Base-by-base conservation (phyloP, 53 echinoderm and acorn worm species). In the Crossaster papposus region DNA sequence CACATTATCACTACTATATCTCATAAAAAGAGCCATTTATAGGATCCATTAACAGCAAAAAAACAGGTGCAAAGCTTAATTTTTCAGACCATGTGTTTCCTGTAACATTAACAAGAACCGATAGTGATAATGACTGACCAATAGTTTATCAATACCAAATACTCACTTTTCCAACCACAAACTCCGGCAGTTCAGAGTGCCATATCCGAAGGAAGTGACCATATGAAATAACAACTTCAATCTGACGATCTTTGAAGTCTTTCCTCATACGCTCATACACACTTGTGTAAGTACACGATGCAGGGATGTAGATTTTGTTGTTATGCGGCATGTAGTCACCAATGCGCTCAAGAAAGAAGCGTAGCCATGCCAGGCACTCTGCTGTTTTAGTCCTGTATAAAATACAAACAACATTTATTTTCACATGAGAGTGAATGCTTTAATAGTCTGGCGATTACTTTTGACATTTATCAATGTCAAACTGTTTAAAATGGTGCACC, bases 311-410 rank as follows among this genome's bases (percentile, higher is more conserved):
- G 55, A 89, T 77, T 35, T 89, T 80, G 35, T 55, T 68, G 36
- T 89, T 89, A 36, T 89, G 80, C 23, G 80, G 89, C 89, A 89
- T 89, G 70, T 80, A 81, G 30, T 89, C 80, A 37, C 89, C 68
- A 33, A 80, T 29, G 26, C 65, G 63, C 50, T 80, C 62, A 89
- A 37, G 52, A 64, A 54, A 38, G 11, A 71, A 70, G 32, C 51
- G 55, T 58, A 89, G 75, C 89, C 89, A 89, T 12, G 70, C 53
- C 50, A 65, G 30, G 32, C 77, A 75, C 22, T 30, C 33, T 50
- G 38, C 44, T 50, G 90, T 81, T 51, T 89, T 89, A 44, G 34
- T 72, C 70, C 81, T 68, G 76, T 35, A 9, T 33, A 35, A 75
- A 33, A 33, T 30, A 29, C 3, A 75, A 18, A 35, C 14, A 75